A percentile compares a stretch with the other conserved stretches of the same genome.
phyloP scores from a whole-genome alignment of 1,140 invertebrate genomes.

The Bombus confusus region DNA sequence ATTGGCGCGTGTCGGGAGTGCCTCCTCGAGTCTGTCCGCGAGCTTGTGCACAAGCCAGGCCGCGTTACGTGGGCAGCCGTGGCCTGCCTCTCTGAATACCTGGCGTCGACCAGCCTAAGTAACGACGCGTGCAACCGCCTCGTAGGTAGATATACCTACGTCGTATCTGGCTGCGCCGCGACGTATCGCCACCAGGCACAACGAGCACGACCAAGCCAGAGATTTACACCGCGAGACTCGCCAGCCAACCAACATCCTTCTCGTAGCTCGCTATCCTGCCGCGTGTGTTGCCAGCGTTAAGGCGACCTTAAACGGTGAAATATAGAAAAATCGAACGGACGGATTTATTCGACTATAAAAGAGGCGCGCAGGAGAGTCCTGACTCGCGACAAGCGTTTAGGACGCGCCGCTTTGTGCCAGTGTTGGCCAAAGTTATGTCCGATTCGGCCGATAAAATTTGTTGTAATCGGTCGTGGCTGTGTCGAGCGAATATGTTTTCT shows the following conservation, averaged over 20 bases:
- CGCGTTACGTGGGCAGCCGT: conserved; percentile 63
- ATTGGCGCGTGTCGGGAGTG: conserved; percentile 82
- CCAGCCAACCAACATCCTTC: neutral
- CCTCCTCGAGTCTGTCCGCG: conserved; percentile 64
- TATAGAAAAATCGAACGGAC: conserved; percentile 10
- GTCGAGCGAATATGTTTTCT: neutral
- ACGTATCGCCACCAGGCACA: conserved; percentile 50
- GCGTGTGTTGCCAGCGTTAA: conserved; percentile 1
- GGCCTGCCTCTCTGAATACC: conserved; percentile 32
- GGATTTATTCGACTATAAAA: conserved; percentile 36
- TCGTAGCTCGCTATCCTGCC: neutral
- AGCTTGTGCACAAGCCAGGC: conserved; percentile 37
- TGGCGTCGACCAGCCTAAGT: conserved; percentile 40
- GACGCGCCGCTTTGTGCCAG: too few relatives aligned
- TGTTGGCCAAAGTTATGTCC: conserved; percentile 13
- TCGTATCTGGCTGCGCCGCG: conserved; percentile 10
- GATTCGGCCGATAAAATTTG: conserved; percentile 15
- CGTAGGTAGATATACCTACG: conserved; percentile 51
- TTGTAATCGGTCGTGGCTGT: neutral
- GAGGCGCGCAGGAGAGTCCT: neutral
- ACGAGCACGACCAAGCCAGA: conserved; percentile 26
- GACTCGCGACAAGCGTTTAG: conserved; percentile 30
- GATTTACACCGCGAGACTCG: conserved; percentile 17
- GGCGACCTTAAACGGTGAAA: neutral
- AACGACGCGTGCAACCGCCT: conserved; percentile 55